phyloP scores from a whole-genome alignment of 2,797 vertebrate genomes.

The Passerculus sandwichensis region DNA sequence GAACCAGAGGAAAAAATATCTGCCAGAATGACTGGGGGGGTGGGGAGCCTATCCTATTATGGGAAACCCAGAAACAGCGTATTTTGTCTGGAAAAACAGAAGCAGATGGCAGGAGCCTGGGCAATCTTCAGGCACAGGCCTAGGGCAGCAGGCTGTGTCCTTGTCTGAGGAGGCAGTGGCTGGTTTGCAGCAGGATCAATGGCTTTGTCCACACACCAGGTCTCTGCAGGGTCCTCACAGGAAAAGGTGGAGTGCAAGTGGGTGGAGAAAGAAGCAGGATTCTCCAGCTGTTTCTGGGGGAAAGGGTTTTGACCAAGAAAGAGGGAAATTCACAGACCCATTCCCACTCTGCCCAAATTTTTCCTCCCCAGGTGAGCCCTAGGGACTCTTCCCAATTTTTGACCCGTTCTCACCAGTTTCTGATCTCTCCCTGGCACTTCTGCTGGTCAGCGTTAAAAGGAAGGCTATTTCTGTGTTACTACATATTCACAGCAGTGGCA shows the following conservation, averaged over 20 bases:
- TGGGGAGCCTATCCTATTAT: not conserved
- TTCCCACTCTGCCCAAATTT: not conserved
- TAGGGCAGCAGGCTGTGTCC: not conserved
- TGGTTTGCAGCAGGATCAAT: not conserved
- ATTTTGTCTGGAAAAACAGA: slow-evolving; percentile 44
- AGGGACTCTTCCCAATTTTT: not conserved
- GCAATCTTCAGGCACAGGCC: not conserved
- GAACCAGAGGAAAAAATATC: not conserved
- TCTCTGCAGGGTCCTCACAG: not conserved
- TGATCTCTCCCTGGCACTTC: not conserved
- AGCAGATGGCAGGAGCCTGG: slow-evolving; percentile 38
- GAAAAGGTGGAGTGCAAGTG: not conserved
- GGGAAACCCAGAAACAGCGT: not conserved
- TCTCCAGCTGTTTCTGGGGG: not conserved
- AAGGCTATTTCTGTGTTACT: not conserved
- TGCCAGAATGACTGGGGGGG: slow-evolving; percentile 15
- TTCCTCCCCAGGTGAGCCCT: not conserved
- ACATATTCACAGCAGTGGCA: not conserved
- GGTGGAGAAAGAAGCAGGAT: not conserved
- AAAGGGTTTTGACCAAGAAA: not conserved
- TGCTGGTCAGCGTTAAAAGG: not conserved
- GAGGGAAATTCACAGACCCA: not conserved
- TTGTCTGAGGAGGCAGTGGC: not conserved
- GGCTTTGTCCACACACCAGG: accelerated
- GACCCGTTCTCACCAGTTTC: not conserved